Evolutionary conservation across 2,113 vertebrate genomes (phyloP).

Genomic region (Aythya baeri): DNA sequence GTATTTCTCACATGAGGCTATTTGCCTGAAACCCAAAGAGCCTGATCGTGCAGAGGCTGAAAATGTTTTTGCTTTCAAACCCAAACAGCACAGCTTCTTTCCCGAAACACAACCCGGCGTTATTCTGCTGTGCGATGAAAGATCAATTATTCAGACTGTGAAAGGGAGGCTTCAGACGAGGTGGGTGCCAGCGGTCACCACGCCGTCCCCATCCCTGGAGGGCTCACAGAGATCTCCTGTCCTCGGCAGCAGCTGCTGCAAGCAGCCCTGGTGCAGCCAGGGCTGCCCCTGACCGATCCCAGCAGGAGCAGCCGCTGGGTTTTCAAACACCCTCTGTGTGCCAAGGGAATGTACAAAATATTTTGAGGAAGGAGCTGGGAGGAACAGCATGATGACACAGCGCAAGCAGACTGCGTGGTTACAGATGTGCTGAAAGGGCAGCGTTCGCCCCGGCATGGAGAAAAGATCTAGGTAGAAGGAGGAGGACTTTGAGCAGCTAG

Average conservation of each 20-base stretch:
- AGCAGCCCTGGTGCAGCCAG: neutral
- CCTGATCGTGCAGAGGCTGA: neutral
- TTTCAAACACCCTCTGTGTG: constrained; percentile 14
- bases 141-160: neutral
- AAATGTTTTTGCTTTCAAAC: constrained; percentile 33
- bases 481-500: neutral
- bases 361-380: neutral
- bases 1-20: neutral
- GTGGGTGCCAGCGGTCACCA: neutral
- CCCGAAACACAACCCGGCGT: constrained; percentile 8
- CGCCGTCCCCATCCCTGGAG: neutral
- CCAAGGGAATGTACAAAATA: neutral
- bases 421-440: neutral
- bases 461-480: neutral
- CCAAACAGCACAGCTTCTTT: neutral
- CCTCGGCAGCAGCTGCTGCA: neutral
- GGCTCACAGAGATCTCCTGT: constrained; percentile 25
- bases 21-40: neutral
- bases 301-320: neutral
- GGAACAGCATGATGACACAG: neutral
- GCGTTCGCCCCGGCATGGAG: neutral
- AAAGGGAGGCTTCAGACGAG: constrained; percentile 4
- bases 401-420: neutral
- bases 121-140: constrained; percentile 24
- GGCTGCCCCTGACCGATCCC: neutral